phyloP scores from a whole-genome alignment of 2,797 vertebrate genomes.

The Calcarius lapponicus region DNA sequence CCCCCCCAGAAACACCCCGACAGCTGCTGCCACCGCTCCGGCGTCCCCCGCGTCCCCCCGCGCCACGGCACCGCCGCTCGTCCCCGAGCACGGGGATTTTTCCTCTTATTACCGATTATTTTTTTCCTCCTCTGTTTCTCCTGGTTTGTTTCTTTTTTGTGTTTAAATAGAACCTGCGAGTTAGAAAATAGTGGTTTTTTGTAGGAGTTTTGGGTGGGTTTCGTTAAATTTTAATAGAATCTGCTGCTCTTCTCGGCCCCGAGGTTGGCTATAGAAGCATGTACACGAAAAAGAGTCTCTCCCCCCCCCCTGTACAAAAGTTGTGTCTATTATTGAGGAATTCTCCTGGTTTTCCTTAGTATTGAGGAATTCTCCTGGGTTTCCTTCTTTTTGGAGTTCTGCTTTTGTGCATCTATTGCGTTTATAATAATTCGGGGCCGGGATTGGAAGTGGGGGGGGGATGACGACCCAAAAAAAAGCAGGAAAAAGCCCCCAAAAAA shows the following conservation, averaged over 20 bases:
- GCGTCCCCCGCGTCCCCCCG: background rate
- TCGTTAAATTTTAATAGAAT: constrained; percentile 88
- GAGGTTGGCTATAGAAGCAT: constrained; percentile 92
- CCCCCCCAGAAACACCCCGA: background rate
- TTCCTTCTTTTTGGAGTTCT: constrained; percentile 10
- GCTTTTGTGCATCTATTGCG: constrained; percentile 95
- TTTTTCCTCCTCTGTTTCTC: background rate
- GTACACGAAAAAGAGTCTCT: constrained; percentile 92
- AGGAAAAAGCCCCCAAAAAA: background rate
- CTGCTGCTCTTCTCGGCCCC: constrained; percentile 88
- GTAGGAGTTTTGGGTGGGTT: constrained; percentile 53
- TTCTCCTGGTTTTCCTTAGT: background rate
- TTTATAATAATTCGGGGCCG: constrained; percentile 75
- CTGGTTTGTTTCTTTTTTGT: background rate
- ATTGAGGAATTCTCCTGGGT: background rate
- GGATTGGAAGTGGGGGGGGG: background rate
- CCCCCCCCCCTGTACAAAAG: constrained; percentile 93
- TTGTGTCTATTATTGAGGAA: constrained; percentile 75
- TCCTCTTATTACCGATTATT: background rate
- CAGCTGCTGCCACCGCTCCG: background rate
- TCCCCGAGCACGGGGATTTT: background rate
- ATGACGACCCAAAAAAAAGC: background rate
- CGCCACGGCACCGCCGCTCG: background rate
- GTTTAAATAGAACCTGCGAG: constrained; percentile 88
- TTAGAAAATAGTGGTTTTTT: constrained; percentile 87